Conservation (phyloP, 2,797 vertebrate species). For the Alca torda region DNA sequence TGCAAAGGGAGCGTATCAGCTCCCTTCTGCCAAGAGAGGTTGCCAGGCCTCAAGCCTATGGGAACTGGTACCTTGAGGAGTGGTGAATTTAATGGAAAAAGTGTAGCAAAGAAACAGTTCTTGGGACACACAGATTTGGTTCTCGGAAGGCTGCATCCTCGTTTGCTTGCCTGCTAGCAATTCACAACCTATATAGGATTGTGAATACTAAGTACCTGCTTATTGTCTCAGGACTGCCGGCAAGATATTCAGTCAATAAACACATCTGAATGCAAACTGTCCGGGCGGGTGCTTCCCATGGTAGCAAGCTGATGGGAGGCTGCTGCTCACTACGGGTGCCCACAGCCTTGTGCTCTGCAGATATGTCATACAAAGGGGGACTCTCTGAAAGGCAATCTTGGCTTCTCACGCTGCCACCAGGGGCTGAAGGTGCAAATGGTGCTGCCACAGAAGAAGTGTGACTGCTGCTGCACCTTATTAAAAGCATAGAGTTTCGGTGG, state of each 20-base stretch:
- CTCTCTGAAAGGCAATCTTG: background rate
- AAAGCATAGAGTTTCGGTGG: background rate
- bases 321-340: background rate
- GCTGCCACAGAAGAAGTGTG: background rate
- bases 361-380: fast-evolving
- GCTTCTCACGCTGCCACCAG: background rate
- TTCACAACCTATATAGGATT: background rate
- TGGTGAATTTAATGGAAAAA: background rate
- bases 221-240: background rate
- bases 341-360: background rate
- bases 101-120: background rate
- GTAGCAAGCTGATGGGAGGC: background rate
- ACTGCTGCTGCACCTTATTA: background rate
- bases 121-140: background rate
- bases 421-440: background rate
- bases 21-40: background rate
- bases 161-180: background rate
- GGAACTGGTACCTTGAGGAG: background rate
- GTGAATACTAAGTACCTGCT: background rate
- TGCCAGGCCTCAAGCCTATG: background rate
- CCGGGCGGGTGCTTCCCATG: background rate
- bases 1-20: fast-evolving
- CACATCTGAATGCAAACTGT: background rate
- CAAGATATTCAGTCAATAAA: background rate
- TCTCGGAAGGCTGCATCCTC: background rate